Evolutionary conservation across 2,113 vertebrate species (phyloP).

Genomic region (Azemiops feae): DNA sequence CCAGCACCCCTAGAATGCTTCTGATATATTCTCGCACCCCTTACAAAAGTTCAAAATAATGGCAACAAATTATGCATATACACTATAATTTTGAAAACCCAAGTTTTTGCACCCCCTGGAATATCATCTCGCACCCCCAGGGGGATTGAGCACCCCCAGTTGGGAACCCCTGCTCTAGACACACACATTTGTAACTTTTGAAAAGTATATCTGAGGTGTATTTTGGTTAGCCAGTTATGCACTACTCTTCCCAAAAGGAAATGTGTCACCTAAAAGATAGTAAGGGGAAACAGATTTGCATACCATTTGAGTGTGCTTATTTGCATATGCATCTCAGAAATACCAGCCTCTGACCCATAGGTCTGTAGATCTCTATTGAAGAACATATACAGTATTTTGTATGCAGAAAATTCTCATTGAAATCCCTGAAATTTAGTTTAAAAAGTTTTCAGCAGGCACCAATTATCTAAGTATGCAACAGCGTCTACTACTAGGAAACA

Average conservation of each 20-base stretch:
- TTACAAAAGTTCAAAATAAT: no score
- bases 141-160: no score
- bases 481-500: background rate
- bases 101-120: no score
- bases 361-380: background rate
- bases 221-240: background rate
- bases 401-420: background rate
- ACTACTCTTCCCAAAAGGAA: background rate
- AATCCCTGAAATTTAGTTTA: background rate
- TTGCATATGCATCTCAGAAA: background rate
- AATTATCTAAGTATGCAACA: background rate
- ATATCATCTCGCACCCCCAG: no score
- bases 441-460: background rate
- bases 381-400: background rate
- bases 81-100: no score
- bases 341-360: background rate
- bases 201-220: background rate
- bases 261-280: background rate
- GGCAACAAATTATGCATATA: no score
- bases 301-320: background rate
- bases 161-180: background rate
- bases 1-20: no score
- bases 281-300: background rate
- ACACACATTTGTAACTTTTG: background rate
- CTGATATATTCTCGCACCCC: no score